phyloP scores from a whole-genome alignment of 2,797 vertebrate genomes.

The Anableps anableps region DNA sequence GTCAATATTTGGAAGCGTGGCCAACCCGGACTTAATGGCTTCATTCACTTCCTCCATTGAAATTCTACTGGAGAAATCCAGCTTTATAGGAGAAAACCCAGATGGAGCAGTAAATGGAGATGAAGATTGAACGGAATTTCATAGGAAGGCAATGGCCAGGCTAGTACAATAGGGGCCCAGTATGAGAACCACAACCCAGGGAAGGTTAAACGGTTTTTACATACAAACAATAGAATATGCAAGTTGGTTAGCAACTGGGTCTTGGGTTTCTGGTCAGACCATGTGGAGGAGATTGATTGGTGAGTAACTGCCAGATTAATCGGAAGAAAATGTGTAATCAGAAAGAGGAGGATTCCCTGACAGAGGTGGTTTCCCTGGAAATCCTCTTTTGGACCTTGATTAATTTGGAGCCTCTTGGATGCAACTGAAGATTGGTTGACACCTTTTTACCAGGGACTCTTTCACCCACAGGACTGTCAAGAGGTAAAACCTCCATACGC shows the following conservation, averaged over 20 bases:
- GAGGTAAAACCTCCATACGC: neutral
- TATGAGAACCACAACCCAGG: neutral
- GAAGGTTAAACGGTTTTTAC: neutral
- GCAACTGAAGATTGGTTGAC: neutral
- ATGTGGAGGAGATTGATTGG: neutral
- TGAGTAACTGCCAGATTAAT: neutral
- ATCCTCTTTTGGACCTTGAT: neutral
- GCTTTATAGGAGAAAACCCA: too few species aligned
- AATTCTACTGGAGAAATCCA: too few species aligned
- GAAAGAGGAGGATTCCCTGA: neutral
- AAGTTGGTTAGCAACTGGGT: neutral
- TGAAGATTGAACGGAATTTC: too few species aligned
- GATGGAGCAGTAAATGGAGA: too few species aligned
- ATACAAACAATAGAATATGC: neutral
- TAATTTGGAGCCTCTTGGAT: neutral
- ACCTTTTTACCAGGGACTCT: neutral
- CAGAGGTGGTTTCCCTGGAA: neutral
- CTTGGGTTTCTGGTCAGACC: neutral
- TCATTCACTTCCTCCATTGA: too few species aligned
- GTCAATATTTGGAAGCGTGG: too few species aligned
- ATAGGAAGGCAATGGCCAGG: too few species aligned
- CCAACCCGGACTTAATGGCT: too few species aligned
- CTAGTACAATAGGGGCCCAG: too few species aligned
- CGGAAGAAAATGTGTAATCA: neutral
- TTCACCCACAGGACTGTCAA: neutral